Conservation (phyloP, 1,140 invertebrate genomes). For the Camponotus vicinus region DNA sequence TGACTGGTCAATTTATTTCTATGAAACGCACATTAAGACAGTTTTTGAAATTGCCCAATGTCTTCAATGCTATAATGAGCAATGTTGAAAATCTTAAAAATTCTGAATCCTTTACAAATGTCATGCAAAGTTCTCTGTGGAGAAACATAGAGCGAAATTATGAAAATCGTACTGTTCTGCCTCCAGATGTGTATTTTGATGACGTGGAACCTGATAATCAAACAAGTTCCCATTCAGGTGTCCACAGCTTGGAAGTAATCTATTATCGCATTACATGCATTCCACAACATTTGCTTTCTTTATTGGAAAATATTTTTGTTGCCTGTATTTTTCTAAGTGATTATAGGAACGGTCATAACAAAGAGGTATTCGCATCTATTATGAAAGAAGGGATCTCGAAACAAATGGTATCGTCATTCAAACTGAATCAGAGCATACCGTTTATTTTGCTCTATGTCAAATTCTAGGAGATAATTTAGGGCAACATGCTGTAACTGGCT, state of each 20-base stretch:
- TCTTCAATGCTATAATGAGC: not conserved
- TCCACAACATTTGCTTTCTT: not conserved
- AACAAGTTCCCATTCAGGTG: slow-evolving; percentile 15
- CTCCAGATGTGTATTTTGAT: slow-evolving; percentile 6
- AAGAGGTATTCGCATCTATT: not conserved
- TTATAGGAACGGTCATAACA: no score
- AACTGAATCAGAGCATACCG: not conserved
- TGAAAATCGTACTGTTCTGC: not conserved
- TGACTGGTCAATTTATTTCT: not conserved
- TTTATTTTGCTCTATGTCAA: not conserved
- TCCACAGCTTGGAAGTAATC: slow-evolving; percentile 3
- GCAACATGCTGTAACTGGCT: not conserved
- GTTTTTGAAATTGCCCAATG: not conserved
- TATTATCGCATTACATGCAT: slow-evolving; percentile 33
- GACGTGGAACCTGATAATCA: slow-evolving; percentile 20
- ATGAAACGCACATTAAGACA: not conserved
- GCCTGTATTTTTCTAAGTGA: slow-evolving; percentile 1
- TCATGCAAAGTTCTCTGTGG: not conserved
- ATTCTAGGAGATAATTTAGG: slow-evolving; percentile 20
- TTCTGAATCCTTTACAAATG: slow-evolving; percentile 5
- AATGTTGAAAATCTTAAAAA: slow-evolving; percentile 19
- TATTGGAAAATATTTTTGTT: slow-evolving; percentile 1
- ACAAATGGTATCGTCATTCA: slow-evolving; percentile 4
- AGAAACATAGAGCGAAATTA: slow-evolving; percentile 1
- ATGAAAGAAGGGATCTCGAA: not conserved